phyloP scores from a whole-genome alignment of 1,140 invertebrate genomes.

The Drosophila repletoides region DNA sequence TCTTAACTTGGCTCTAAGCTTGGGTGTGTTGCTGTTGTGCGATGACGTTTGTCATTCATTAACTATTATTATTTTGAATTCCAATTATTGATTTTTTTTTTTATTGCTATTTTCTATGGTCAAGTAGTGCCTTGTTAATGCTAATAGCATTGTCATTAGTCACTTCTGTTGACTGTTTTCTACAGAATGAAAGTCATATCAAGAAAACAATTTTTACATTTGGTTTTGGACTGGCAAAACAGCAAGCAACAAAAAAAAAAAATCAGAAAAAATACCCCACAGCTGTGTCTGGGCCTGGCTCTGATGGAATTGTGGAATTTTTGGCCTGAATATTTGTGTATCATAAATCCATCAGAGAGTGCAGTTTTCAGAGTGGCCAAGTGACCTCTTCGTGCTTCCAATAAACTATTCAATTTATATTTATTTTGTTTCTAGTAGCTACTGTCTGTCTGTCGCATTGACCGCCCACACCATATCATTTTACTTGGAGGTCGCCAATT shows the following conservation, averaged over 20 bases:
- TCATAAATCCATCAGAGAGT: slow-evolving; percentile 24
- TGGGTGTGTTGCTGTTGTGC: not conserved
- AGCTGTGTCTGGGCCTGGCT: slow-evolving; percentile 20
- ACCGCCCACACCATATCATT: slow-evolving; percentile 12
- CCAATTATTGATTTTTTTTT: slow-evolving; percentile 21
- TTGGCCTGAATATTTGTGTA: not conserved
- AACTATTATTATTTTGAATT: slow-evolving; percentile 25
- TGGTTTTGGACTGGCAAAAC: slow-evolving; percentile 17
- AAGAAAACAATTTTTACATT: slow-evolving; percentile 21
- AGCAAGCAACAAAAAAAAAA: not conserved
- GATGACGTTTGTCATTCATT: slow-evolving; percentile 9
- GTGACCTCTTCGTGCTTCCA: too few relatives aligned
- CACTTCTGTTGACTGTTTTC: slow-evolving; percentile 20
- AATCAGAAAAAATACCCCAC: not conserved
- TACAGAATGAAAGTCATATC: slow-evolving; percentile 37
- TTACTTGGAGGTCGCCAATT: slow-evolving; percentile 19
- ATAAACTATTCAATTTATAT: too few relatives aligned
- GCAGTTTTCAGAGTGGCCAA: too few relatives aligned
- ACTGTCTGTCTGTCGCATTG: too few relatives aligned
- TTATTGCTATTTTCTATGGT: not conserved
- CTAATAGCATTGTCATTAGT: slow-evolving; percentile 45
- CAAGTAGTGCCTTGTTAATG: slow-evolving; percentile 17
- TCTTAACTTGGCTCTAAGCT: not conserved
- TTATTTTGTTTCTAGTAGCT: too few relatives aligned
- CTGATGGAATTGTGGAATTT: slow-evolving; percentile 9